Evolutionary conservation across 2,113 vertebrate genomes (phyloP).

Genomic region (Coracopsis vasa): DNA sequence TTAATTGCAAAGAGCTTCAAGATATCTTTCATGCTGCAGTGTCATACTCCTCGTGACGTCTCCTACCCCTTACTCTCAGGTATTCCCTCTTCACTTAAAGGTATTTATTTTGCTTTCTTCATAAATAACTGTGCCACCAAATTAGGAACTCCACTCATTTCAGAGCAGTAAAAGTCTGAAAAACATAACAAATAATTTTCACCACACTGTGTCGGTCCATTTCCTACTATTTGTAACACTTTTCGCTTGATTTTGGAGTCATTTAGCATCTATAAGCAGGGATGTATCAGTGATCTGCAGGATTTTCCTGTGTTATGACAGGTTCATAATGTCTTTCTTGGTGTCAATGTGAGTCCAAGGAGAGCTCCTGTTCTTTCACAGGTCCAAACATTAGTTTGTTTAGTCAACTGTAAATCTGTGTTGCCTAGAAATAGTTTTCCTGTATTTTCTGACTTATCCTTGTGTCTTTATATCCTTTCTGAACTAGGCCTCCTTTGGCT

Average conservation of each 20-base stretch:
- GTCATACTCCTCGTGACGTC: neutral
- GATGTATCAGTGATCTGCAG: neutral
- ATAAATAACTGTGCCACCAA: neutral
- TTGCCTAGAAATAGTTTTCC: neutral
- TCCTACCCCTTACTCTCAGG: neutral
- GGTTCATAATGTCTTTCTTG: neutral
- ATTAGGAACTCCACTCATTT: neutral
- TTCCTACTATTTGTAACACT: neutral
- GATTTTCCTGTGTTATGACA: neutral
- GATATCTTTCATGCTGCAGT: neutral
- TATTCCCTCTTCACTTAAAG: neutral
- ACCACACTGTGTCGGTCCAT: neutral
- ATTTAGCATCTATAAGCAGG: neutral
- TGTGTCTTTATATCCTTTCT: neutral
- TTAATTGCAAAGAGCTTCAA: neutral
- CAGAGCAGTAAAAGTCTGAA: neutral
- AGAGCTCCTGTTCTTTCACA: neutral
- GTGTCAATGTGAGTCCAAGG: neutral
- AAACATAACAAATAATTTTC: neutral
- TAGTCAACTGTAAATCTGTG: neutral
- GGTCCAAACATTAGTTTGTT: neutral
- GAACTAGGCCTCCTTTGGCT: neutral
- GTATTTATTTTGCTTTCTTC: neutral
- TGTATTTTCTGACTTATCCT: neutral
- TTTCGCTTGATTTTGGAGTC: neutral